phyloP scores from a whole-genome alignment of 2,888 invertebrate genomes.

The Beris morrisii region DNA sequence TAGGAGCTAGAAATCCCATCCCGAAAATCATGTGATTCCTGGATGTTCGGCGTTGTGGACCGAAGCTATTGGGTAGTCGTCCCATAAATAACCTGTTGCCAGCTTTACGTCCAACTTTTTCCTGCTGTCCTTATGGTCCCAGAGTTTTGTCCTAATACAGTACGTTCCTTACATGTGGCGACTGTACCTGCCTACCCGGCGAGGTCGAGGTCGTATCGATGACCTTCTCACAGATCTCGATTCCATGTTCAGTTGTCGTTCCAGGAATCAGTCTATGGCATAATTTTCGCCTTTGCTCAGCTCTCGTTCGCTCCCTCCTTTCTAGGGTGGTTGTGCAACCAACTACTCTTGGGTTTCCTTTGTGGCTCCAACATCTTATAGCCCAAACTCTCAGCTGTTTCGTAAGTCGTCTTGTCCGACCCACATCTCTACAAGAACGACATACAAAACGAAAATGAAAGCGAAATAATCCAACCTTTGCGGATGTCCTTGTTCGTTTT shows the following conservation, averaged over 20 bases:
- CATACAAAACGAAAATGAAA: constrained; percentile 18
- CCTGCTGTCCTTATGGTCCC: background rate
- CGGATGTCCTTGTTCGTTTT: constrained; percentile 12
- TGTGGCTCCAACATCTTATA: background rate
- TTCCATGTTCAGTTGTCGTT: background rate
- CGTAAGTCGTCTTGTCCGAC: constrained; percentile 24
- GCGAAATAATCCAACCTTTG: constrained; percentile 27
- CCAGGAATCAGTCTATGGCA: too few relatives aligned
- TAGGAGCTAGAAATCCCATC: background rate
- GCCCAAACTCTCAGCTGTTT: constrained; percentile 28
- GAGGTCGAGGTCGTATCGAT: constrained; percentile 24
- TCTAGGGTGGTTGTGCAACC: background rate
- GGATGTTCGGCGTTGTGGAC: background rate
- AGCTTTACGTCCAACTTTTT: background rate
- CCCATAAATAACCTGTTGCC: constrained; percentile 29
- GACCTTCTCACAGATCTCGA: constrained; percentile 2
- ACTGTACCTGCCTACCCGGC: background rate
- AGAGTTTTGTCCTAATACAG: background rate
- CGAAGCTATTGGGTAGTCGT: too few relatives aligned
- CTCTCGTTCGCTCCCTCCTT: background rate
- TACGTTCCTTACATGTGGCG: background rate
- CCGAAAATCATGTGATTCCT: background rate
- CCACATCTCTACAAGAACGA: constrained; percentile 20
- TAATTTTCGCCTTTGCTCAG: background rate
- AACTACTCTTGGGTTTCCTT: background rate